Base-by-base conservation (phyloP, 1,140 invertebrate species). In the Centruroides sculpturatus region DNA sequence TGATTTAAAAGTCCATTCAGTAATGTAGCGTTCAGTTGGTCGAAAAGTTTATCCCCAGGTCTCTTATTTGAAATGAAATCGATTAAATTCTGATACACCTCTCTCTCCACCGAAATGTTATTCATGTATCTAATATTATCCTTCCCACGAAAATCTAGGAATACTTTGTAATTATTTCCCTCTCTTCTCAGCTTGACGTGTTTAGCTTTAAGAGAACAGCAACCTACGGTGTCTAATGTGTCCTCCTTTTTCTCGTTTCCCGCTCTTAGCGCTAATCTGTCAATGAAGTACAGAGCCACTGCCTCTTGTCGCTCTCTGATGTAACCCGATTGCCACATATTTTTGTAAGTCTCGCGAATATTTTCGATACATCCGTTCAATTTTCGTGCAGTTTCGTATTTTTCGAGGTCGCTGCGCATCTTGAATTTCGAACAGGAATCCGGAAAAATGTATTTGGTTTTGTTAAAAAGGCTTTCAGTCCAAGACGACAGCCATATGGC, bases 351-450 rank as follows among this genome's bases (percentile, higher is more conserved):
- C 6, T 81, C 75, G 63, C 94, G 82, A 68, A 99, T 98, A 71
- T 90, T 86, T 46, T 87, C 85, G 69, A 79, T 71, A 59, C 65
- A 57, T 47, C 67, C 64, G 67, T 82, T 79, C 57, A 99, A 77
- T 69, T 87, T 85, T 60, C 95, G 79, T 1, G 96, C 96, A 41
- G 85, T 96, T 75, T 99, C 96, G 76, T 99, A 99, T 72, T 99
- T 99, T 71, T 94, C 85, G 87, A 89, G 95, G 81, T 99, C 97
- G 73, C 78, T 98, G 93, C 46, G 41, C 46, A 9, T 94, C 77
- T 99, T 99, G n/a, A 99, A 77, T 75, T 96, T 93, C n/a, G 94
- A 98, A 59, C 92, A 92, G 36, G 96, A 92, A 82, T 99, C 99
- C 67, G 99, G 81, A 96, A 99, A 99, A 41, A 99, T 86, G 77